Evolutionary conservation across 2,888 invertebrate species (phyloP).

Genomic region (Artemia sp.): DNA sequence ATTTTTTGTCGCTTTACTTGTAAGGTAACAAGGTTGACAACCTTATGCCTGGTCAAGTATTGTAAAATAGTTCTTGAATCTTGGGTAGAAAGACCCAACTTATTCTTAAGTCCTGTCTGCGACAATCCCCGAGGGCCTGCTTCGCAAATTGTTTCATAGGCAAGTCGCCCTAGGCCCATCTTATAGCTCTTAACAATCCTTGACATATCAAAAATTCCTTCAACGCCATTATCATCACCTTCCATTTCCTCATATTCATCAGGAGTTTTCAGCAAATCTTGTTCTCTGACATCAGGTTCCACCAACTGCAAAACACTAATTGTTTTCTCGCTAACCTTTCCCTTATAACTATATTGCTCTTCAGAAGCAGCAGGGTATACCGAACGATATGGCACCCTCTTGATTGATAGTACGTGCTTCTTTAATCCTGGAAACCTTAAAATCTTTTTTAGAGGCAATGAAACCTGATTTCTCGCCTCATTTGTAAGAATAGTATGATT

Average conservation of each 20-base stretch:
- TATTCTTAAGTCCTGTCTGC: slow-evolving; percentile 30
- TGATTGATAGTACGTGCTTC: slow-evolving; percentile 35
- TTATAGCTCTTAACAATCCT: slow-evolving; percentile 27
- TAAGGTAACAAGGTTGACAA: slow-evolving; percentile 38
- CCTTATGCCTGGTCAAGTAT: slow-evolving; percentile 33
- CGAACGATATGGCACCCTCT: slow-evolving; percentile 38
- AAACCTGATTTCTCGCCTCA: slow-evolving; percentile 19
- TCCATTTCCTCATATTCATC: slow-evolving; percentile 32
- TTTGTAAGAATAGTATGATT: slow-evolving; percentile 30
- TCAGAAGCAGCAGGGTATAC: slow-evolving; percentile 41
- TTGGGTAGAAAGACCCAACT: slow-evolving; percentile 28
- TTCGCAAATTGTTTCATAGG: slow-evolving; percentile 36
- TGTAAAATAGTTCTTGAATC: slow-evolving; percentile 30
- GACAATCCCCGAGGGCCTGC: slow-evolving; percentile 39
- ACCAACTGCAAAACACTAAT: slow-evolving; percentile 40
- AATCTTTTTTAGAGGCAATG: slow-evolving; percentile 36
- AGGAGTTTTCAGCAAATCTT: slow-evolving; percentile 20
- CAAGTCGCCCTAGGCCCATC: slow-evolving; percentile 33
- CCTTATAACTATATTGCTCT: slow-evolving; percentile 34
- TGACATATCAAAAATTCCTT: slow-evolving; percentile 21
- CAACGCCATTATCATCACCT: slow-evolving; percentile 34
- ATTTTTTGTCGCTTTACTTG: slow-evolving; percentile 41
- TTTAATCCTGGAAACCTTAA: slow-evolving; percentile 39
- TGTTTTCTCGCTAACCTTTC: slow-evolving; percentile 37
- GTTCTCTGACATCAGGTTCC: slow-evolving; percentile 38